Percentiles rank a stretch among this genome's conserved stretches.
Conservation (phyloP, 1,140 invertebrate genomes). For the Aphelinus atriplicis region DNA sequence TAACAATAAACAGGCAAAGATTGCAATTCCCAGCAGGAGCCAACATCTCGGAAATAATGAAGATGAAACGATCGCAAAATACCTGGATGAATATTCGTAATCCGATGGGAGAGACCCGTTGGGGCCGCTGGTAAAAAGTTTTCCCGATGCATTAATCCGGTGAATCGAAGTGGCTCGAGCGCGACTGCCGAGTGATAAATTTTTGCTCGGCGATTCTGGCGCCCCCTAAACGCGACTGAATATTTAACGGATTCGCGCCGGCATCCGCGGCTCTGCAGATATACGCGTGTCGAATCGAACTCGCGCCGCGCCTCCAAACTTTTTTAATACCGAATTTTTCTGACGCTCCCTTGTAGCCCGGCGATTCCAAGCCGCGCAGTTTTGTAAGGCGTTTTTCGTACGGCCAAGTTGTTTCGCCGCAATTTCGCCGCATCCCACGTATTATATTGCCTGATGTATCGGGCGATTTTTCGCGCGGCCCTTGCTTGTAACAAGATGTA, state of each 20-base stretch:
- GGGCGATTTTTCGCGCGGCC: not conserved
- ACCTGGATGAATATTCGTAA: too few relatives aligned
- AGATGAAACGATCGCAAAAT: too few relatives aligned
- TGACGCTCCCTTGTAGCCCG: not conserved
- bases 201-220: too few relatives aligned
- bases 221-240: not conserved
- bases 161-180: too few relatives aligned
- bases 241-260: conserved; percentile 6
- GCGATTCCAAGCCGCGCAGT: too few relatives aligned
- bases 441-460: conserved; percentile 25
- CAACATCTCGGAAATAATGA: too few relatives aligned
- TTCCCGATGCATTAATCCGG: too few relatives aligned
- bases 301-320: conserved; percentile 13
- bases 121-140: too few relatives aligned
- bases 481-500: not conserved
- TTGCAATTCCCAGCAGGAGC: too few relatives aligned
- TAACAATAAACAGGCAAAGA: too few relatives aligned
- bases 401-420: not conserved
- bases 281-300: conserved; percentile 15
- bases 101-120: too few relatives aligned
- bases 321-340: conserved; percentile 37
- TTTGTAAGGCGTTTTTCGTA: not conserved
- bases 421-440: not conserved
- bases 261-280: not conserved
- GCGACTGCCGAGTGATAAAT: too few relatives aligned